phyloP scores from a whole-genome alignment of 2,113 vertebrate species.

The Myiozetetes cayanensis region DNA sequence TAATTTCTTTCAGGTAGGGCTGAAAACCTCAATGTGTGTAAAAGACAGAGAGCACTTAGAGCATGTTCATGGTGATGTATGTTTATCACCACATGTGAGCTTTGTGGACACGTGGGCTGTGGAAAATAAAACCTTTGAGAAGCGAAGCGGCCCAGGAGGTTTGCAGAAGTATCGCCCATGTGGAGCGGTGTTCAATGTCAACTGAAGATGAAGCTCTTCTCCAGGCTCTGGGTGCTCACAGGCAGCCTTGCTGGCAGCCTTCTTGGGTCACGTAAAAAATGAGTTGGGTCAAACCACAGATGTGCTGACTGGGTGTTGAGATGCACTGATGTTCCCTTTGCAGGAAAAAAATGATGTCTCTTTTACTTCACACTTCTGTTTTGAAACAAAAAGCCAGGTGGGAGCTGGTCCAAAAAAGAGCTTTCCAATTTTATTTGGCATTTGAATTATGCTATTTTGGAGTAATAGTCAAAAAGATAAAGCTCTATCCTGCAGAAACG shows the following conservation, averaged over 20 bases:
- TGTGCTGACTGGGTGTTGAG: conserved; percentile 57
- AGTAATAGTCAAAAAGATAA: not conserved
- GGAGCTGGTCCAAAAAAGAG: conserved; percentile 7
- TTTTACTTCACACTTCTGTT: conserved; percentile 50
- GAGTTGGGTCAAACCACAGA: conserved; percentile 65
- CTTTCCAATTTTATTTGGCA: conserved; percentile 13
- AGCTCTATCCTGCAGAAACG: not conserved
- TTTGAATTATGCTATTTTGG: conserved; percentile 5
- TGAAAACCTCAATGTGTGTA: not conserved
- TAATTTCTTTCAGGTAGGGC: not conserved
- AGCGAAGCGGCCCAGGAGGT: rapidly evolving
- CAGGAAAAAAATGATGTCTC: conserved; percentile 53
- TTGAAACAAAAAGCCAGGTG: not conserved
- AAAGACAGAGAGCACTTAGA: not conserved
- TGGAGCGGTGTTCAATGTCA: not conserved
- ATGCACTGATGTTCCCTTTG: conserved; percentile 37
- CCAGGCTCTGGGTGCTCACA: not conserved
- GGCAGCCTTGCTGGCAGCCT: not conserved
- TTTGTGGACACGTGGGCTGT: not conserved
- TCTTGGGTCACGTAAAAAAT: conserved; percentile 40
- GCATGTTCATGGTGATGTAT: not conserved
- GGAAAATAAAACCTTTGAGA: not conserved
- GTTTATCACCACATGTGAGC: not conserved
- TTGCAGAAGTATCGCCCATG: not conserved
- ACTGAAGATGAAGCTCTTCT: not conserved